These are phyloP conservation scores for Balanococcus diminutus DNA, from an alignment of 2,888 invertebrate genomes.

Conservation along the genomic window DNA sequence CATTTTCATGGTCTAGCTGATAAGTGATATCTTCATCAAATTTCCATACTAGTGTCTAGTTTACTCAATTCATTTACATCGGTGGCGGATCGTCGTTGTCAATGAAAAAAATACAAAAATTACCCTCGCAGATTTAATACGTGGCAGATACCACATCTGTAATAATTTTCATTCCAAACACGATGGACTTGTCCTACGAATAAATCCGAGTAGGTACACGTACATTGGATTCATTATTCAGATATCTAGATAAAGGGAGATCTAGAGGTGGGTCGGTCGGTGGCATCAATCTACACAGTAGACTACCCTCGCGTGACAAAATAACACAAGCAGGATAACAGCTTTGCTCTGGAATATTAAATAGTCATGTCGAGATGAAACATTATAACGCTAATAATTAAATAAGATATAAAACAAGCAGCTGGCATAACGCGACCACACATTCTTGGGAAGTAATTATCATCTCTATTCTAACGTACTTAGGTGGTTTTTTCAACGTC, in stretches of 20 bases:
- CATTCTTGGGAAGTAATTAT: neutral
- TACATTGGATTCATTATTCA: too few relatives aligned
- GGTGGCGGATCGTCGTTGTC: too few relatives aligned
- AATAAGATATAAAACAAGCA: constrained; percentile 6
- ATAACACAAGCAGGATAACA: neutral
- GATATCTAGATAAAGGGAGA: too few relatives aligned
- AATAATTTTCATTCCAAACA: neutral
- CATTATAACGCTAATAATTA: neutral
- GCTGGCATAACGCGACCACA: neutral
- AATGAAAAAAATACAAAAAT: too few relatives aligned
- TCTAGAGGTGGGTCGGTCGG: neutral
- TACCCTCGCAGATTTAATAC: neutral
- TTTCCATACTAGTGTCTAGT: too few relatives aligned
- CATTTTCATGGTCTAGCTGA: too few relatives aligned
- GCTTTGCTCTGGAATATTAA: neutral
- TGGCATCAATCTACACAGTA: neutral
- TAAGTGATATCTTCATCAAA: too few relatives aligned
- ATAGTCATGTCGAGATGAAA: neutral
- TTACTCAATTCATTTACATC: too few relatives aligned
- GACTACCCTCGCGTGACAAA: neutral
- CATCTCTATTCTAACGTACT: neutral
- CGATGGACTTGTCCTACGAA: neutral
- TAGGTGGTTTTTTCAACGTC: neutral
- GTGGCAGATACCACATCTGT: neutral
- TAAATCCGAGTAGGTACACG: neutral